Percentiles rank a stretch among this genome's conserved stretches.
phyloP scores from a whole-genome alignment of 2,888 invertebrate genomes.

The Cenopis cana region DNA sequence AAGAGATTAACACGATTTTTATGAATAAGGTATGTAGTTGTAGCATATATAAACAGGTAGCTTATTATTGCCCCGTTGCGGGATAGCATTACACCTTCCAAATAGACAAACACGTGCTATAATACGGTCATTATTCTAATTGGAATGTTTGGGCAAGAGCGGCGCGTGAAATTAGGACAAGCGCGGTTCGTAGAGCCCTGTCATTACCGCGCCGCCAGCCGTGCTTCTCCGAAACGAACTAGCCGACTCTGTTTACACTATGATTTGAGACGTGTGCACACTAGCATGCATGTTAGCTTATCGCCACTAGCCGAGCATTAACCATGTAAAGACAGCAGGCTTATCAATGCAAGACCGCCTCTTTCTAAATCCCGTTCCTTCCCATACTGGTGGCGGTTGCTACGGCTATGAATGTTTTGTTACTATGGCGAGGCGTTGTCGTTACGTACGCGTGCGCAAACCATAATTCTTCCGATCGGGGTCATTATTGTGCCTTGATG shows the following conservation, averaged over 20 bases:
- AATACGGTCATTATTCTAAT: conserved; percentile 73
- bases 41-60: neutral
- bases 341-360: neutral
- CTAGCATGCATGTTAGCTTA: neutral
- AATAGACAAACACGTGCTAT: conserved; percentile 43
- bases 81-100: conserved; percentile 29
- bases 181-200: conserved; percentile 70
- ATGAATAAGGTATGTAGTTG: neutral
- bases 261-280: conserved; percentile 51
- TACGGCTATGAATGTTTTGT: neutral
- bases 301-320: neutral
- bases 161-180: conserved; percentile 72
- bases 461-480: too few relatives aligned
- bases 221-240: conserved; percentile 69
- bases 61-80: neutral
- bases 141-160: conserved; percentile 77
- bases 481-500: too few relatives aligned
- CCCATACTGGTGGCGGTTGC: neutral
- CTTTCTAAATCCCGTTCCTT: too few relatives aligned
- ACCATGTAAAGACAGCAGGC: neutral
- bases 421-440: neutral
- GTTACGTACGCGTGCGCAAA: too few relatives aligned
- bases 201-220: conserved; percentile 72
- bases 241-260: conserved; percentile 53
- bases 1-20: neutral